phyloP scores from a whole-genome alignment of 2,888 invertebrate genomes.

The Eristalis arbustorum region DNA sequence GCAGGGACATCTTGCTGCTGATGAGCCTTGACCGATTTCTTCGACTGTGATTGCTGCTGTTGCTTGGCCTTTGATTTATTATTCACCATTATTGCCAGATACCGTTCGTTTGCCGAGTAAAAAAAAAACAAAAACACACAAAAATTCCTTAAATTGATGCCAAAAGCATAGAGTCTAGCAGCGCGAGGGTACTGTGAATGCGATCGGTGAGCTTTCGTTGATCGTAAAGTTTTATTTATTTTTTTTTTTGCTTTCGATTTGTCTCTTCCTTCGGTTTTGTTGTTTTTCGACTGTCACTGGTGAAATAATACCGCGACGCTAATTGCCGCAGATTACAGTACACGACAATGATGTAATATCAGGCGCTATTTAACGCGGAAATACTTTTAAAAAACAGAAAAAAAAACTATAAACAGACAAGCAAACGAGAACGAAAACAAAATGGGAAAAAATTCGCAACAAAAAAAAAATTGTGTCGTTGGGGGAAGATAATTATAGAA shows the following conservation, averaged over 20 bases:
- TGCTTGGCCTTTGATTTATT: conserved; percentile 58
- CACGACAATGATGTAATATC: conserved; percentile 58
- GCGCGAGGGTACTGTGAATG: not conserved
- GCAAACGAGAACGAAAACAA: not conserved
- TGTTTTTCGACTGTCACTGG: conserved; percentile 4
- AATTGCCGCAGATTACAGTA: conserved; percentile 33
- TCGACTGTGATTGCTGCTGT: conserved; percentile 34
- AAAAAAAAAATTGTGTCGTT: not conserved
- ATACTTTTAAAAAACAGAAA: not conserved
- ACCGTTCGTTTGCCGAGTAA: not conserved
- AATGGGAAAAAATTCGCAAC: not conserved
- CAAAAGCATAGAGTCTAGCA: not conserved
- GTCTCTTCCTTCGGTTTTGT: not conserved
- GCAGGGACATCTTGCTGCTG: conserved; percentile 7
- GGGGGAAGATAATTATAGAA: conserved; percentile 60
- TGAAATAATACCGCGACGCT: conserved; percentile 43
- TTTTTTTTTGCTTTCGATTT: not conserved
- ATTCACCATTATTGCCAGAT: conserved; percentile 42
- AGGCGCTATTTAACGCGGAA: conserved; percentile 37
- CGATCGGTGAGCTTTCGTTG: conserved; percentile 38
- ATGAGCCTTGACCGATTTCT: conserved; percentile 38
- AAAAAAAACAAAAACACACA: not conserved
- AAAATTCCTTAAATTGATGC: not conserved
- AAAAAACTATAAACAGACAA: not conserved
- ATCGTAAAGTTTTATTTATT: not conserved